Percentiles rank a stretch among this genome's conserved stretches.
These are phyloP conservation scores for Zapus hudsonius DNA, from an alignment of 2,113 vertebrate species.

Conservation along the genomic window DNA sequence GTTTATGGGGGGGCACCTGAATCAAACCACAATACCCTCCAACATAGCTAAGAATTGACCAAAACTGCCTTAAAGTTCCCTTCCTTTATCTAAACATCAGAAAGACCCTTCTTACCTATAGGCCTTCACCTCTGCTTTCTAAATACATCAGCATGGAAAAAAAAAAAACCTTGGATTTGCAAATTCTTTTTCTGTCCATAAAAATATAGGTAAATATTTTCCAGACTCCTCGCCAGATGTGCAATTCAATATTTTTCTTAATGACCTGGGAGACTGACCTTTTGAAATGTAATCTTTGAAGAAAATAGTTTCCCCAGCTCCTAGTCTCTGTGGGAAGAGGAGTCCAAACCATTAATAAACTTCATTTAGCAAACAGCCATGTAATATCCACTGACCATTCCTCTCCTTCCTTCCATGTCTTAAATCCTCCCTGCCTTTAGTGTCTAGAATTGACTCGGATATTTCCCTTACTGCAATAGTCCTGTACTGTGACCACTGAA, in stretches of 20 bases:
- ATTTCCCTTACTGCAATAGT: background rate
- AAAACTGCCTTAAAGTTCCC: background rate
- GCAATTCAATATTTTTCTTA: background rate
- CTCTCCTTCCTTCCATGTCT: rapidly evolving
- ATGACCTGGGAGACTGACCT: background rate
- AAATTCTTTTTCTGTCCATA: background rate
- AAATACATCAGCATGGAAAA: background rate
- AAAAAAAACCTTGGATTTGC: background rate
- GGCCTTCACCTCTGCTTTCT: background rate
- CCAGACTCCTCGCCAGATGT: background rate
- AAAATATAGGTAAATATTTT: background rate
- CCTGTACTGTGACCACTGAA: background rate
- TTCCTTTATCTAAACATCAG: background rate
- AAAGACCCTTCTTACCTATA: background rate
- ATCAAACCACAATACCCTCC: background rate
- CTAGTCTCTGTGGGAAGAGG: background rate
- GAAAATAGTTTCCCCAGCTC: background rate
- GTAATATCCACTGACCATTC: background rate
- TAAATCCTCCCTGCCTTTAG: background rate
- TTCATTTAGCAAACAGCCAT: background rate
- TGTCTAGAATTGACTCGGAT: background rate
- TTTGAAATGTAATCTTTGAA: background rate
- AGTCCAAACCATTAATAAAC: background rate
- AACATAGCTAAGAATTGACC: background rate
- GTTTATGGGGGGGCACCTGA: too few species aligned